Evolutionary conservation across 2,888 invertebrate genomes (phyloP).

Genomic region (Caenorhabditis auriculariae): DNA sequence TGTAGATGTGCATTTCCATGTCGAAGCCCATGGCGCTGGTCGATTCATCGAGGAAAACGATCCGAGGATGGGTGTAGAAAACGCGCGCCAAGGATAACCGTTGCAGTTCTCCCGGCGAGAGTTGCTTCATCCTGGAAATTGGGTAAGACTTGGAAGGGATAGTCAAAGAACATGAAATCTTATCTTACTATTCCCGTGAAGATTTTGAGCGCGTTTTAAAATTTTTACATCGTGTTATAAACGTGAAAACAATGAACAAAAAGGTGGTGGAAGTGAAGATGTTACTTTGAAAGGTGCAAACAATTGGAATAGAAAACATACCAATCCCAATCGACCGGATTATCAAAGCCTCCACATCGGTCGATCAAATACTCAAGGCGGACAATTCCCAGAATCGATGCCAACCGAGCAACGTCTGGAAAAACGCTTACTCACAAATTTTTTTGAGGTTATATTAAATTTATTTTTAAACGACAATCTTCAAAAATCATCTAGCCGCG

Average conservation of each 20-base stretch:
- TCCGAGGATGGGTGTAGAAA: constrained; percentile 78
- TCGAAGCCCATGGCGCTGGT: constrained; percentile 76
- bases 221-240: too few species aligned
- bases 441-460: not conserved
- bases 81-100: constrained; percentile 89
- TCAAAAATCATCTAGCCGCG: constrained; percentile 1
- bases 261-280: not conserved
- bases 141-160: too few species aligned
- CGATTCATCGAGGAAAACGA: constrained; percentile 85
- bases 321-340: constrained; percentile 58
- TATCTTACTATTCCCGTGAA: not conserved
- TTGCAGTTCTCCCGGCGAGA: constrained; percentile 95
- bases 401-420: constrained; percentile 44
- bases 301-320: constrained; percentile 14
- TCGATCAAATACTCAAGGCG: constrained; percentile 55
- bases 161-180: too few species aligned
- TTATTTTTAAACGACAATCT: not conserved
- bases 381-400: constrained; percentile 48
- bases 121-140: constrained; percentile 72
- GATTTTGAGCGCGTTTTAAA: too few species aligned
- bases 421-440: too few species aligned
- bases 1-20: constrained; percentile 53
- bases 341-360: constrained; percentile 56
- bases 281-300: not conserved
- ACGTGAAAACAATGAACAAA: not conserved